Evolutionary conservation across 2,888 invertebrate genomes (phyloP).

Genomic region (Ophion costatus): DNA sequence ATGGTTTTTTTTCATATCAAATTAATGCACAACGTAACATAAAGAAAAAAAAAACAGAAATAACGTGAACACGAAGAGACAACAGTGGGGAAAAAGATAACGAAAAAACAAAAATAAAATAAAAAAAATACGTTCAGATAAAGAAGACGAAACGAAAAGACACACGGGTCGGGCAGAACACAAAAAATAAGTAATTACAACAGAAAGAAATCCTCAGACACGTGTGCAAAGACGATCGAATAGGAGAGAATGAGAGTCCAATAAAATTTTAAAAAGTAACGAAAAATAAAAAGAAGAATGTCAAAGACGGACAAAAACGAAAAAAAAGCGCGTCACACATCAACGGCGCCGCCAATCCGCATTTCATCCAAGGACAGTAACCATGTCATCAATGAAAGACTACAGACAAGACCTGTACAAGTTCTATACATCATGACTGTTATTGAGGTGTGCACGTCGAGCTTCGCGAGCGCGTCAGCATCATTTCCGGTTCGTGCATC

Average conservation of each 20-base stretch:
- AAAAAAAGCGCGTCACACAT: slow-evolving; percentile 72
- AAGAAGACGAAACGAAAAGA: slow-evolving; percentile 55
- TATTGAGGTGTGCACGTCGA: slow-evolving; percentile 16
- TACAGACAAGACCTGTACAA: slow-evolving; percentile 62
- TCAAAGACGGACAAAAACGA: slow-evolving; percentile 72
- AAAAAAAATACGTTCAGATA: slow-evolving; percentile 32
- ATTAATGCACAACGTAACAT: slow-evolving; percentile 73
- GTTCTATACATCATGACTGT: slow-evolving; percentile 35
- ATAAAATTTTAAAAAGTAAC: slow-evolving; percentile 63
- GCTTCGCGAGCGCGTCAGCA: slow-evolving; percentile 31
- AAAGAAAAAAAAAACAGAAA: slow-evolving; percentile 65
- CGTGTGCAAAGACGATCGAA: slow-evolving; percentile 62
- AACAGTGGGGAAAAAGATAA: slow-evolving; percentile 64
- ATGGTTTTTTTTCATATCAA: slow-evolving; percentile 50
- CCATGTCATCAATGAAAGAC: slow-evolving; percentile 59
- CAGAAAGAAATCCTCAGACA: slow-evolving; percentile 63
- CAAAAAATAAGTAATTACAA: slow-evolving; percentile 39
- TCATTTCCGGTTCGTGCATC: neutral
- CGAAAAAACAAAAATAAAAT: slow-evolving; percentile 57
- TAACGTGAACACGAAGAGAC: slow-evolving; percentile 64
- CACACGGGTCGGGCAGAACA: slow-evolving; percentile 68
- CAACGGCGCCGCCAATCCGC: slow-evolving; percentile 77
- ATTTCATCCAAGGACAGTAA: slow-evolving; percentile 68
- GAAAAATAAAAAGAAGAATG: slow-evolving; percentile 66
- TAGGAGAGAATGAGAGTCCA: slow-evolving; percentile 60